Conservation (phyloP, 2,797 vertebrate species). For the Parotocinclus haroldoi region DNA sequence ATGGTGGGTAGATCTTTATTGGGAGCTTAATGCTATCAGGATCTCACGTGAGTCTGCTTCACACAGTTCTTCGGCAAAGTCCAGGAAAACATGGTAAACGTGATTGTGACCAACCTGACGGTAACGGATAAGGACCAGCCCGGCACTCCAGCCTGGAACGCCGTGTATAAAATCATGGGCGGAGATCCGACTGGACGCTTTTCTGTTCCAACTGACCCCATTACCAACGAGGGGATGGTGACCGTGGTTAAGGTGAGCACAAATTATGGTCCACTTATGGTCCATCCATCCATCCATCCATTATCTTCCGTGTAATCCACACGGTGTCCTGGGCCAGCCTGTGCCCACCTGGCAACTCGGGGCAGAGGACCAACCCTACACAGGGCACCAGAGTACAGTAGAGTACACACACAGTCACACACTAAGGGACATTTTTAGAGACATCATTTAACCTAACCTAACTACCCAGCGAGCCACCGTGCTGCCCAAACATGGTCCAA, state of each 20-base stretch:
- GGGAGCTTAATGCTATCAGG: not conserved
- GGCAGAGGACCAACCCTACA: no score
- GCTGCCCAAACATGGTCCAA: no score
- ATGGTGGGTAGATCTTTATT: not conserved
- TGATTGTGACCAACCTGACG: slow-evolving; percentile 89
- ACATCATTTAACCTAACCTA: no score
- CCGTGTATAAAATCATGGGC: slow-evolving; percentile 83
- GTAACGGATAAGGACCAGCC: slow-evolving; percentile 96
- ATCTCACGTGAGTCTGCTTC: not conserved
- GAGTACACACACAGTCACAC: no score
- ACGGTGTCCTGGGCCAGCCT: no score
- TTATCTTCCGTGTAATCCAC: no score
- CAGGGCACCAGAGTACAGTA: no score
- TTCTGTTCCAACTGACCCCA: slow-evolving; percentile 87
- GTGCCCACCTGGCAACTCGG: no score
- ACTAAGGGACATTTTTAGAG: no score
- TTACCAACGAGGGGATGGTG: slow-evolving; percentile 90
- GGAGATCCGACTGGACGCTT: slow-evolving; percentile 89
- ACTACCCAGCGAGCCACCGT: no score
- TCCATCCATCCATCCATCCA: no score
- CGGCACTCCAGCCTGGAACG: slow-evolving; percentile 88
- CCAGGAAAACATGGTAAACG: slow-evolving; percentile 87
- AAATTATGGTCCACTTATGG: no score
- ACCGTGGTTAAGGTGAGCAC: slow-evolving; percentile 89
- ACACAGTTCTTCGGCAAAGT: slow-evolving; percentile 91